Evolutionary conservation across 2,113 vertebrate genomes (phyloP).

Genomic region (Monopterus albus): DNA sequence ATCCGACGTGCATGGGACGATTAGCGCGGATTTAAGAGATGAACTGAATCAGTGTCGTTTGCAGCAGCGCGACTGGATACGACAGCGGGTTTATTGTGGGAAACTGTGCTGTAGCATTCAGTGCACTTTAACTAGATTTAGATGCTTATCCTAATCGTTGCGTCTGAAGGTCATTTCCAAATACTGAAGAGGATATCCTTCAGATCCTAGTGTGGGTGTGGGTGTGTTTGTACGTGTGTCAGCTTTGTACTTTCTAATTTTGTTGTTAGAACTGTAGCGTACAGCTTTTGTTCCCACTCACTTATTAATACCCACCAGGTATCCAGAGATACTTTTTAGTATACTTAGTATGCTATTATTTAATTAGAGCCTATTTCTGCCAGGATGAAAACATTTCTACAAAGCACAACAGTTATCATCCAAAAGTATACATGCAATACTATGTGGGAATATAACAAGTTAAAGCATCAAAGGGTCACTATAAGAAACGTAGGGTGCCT

Average conservation of each 20-base stretch:
- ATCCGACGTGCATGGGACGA: constrained; percentile 52
- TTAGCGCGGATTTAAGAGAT: constrained; percentile 42
- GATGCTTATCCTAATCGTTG: constrained; percentile 34
- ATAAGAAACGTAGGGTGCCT: not conserved
- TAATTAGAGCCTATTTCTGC: not conserved
- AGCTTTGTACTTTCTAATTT: too few relatives aligned
- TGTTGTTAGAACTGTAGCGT: constrained; percentile 10
- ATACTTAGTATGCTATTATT: not conserved
- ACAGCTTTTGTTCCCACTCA: not conserved
- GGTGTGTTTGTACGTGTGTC: constrained; percentile 8
- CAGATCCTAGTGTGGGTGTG: constrained; percentile 8
- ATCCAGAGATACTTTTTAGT: not conserved
- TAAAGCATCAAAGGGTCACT: not conserved
- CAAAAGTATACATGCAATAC: constrained; percentile 4
- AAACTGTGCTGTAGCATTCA: constrained; percentile 15
- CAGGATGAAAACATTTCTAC: not conserved
- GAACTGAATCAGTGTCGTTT: constrained; percentile 38
- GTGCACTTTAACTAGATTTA: constrained; percentile 53
- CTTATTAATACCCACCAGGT: not conserved
- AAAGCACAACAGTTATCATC: not conserved
- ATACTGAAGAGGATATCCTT: constrained; percentile 35
- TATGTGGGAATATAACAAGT: not conserved
- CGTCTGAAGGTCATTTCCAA: constrained; percentile 67
- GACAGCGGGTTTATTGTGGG: constrained; percentile 51
- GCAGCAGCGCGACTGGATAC: constrained; percentile 44